Percentiles rank a stretch among this genome's conserved stretches.
Evolutionary conservation across 2,888 invertebrate species (phyloP).

Genomic region (Trissolcus japonicus): DNA sequence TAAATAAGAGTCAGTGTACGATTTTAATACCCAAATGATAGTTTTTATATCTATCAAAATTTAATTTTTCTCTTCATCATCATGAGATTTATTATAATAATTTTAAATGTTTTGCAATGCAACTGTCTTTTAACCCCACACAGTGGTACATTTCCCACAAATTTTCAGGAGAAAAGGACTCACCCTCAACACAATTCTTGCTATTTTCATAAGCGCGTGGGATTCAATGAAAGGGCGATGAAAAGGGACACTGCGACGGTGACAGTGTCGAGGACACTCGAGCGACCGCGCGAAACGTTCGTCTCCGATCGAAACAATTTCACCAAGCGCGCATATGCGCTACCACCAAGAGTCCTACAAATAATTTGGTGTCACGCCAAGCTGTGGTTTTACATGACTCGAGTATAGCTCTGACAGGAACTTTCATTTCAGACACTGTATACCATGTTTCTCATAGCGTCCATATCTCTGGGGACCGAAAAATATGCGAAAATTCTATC

Average conservation of each 20-base stretch:
- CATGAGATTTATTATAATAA: background rate
- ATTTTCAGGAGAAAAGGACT: conserved; percentile 10
- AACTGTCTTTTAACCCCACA: background rate
- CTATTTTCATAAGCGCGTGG: conserved; percentile 56
- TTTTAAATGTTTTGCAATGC: background rate
- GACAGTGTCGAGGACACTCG: conserved; percentile 69
- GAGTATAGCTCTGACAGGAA: conserved; percentile 60
- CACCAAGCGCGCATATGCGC: conserved; percentile 33
- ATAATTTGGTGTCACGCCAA: conserved; percentile 68
- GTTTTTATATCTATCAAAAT: too few species aligned
- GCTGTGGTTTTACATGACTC: conserved; percentile 72
- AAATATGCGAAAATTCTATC: too few species aligned
- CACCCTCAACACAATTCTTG: conserved; percentile 15
- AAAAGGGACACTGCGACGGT: conserved; percentile 60
- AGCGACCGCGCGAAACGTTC: conserved; percentile 68
- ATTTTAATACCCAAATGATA: too few species aligned
- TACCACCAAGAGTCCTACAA: conserved; percentile 60
- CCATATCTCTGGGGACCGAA: too few species aligned
- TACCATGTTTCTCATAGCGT: too few species aligned
- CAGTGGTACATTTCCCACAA: conserved; percentile 19
- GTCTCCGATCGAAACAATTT: conserved; percentile 51
- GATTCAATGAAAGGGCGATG: conserved; percentile 41
- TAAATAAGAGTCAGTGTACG: too few species aligned
- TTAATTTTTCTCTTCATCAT: too few species aligned
- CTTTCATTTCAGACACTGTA: conserved; percentile 7